Conservation (phyloP, 2,797 vertebrate species). For the Steatocranus sp. region DNA sequence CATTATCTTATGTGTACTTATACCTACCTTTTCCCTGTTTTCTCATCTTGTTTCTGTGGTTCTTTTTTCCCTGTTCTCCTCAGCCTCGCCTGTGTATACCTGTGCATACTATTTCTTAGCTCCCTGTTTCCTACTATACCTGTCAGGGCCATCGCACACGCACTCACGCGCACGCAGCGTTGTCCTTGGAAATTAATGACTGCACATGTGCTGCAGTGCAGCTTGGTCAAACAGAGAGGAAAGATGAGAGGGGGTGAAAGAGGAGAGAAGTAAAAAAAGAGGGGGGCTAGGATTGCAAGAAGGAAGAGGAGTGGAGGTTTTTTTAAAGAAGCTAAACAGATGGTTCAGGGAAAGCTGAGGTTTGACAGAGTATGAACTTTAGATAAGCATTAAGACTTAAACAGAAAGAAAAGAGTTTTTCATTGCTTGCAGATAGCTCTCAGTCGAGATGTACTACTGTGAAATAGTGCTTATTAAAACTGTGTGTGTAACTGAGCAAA, state of each 20-base stretch:
- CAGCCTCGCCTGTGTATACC: rapidly evolving
- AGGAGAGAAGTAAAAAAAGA: background rate
- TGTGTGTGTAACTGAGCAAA: background rate
- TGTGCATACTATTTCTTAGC: background rate
- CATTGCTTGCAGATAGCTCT: background rate
- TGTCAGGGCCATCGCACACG: background rate
- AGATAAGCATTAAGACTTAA: background rate
- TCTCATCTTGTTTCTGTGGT: background rate
- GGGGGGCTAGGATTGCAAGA: background rate
- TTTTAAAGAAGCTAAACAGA: background rate
- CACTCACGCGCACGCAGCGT: background rate
- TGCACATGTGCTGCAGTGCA: constrained; percentile 40
- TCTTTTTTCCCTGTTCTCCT: background rate
- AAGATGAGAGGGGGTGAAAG: constrained; percentile 18
- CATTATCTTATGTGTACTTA: background rate
- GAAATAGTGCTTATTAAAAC: background rate
- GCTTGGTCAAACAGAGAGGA: background rate
- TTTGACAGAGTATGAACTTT: background rate
- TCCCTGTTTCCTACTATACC: background rate
- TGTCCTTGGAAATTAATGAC: constrained; percentile 33
- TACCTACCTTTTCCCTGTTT: background rate
- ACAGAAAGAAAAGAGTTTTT: background rate
- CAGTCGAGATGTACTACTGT: background rate
- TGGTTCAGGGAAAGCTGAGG: background rate
- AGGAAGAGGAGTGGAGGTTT: background rate